These are phyloP conservation scores for Masticophis lateralis DNA, from an alignment of 2,797 vertebrate species.

Conservation along the genomic window DNA sequence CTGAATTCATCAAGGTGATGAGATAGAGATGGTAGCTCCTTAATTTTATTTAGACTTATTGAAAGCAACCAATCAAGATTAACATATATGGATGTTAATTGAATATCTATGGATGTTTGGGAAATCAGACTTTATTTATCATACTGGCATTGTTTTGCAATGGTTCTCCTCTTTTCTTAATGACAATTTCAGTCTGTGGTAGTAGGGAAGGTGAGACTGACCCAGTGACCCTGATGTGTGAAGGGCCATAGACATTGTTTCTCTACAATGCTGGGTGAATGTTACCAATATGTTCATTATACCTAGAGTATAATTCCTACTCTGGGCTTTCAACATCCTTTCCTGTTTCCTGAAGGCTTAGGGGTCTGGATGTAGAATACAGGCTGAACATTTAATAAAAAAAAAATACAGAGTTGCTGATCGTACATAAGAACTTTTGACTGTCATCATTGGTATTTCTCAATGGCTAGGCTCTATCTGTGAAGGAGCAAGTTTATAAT, in stretches of 20 bases:
- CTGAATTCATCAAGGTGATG: background rate
- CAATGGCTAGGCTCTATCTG: background rate
- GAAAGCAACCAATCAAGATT: background rate
- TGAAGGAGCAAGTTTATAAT: background rate
- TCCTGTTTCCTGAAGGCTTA: background rate
- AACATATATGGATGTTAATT: background rate
- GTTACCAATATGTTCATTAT: background rate
- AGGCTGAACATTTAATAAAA: background rate
- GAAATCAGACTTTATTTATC: background rate
- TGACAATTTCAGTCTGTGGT: background rate
- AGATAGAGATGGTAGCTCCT: background rate
- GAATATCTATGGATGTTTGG: background rate
- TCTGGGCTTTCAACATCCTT: background rate
- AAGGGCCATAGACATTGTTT: background rate
- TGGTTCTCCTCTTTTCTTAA: background rate
- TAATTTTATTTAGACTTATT: background rate
- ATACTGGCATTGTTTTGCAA: background rate
- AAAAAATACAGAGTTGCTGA: background rate
- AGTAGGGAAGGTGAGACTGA: background rate
- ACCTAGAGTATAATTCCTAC: background rate
- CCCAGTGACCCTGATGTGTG: background rate
- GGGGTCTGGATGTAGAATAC: background rate
- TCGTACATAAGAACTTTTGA: background rate
- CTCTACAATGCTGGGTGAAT: background rate
- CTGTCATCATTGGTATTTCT: background rate